A percentile compares a stretch with the other conserved stretches of the same genome.
These are phyloP conservation scores for Neopelma chrysocephalum DNA, from an alignment of 2,797 vertebrate species.

Conservation along the genomic window DNA sequence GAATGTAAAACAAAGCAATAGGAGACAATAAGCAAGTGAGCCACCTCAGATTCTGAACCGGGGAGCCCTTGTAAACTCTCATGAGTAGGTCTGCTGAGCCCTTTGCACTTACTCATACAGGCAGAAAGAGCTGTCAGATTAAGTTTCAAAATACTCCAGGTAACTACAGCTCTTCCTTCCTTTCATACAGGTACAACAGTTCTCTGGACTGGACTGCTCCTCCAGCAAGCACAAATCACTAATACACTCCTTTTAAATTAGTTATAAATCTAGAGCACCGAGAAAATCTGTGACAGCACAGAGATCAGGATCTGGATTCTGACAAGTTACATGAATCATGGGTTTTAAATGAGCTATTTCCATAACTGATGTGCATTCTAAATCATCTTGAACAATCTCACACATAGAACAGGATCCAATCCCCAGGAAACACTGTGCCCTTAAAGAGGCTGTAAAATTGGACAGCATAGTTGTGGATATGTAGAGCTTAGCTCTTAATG, in stretches of 20 bases:
- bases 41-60: neutral
- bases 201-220: neutral
- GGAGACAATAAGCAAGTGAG: neutral
- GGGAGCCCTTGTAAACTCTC: neutral
- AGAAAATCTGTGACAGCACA: neutral
- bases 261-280: neutral
- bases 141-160: neutral
- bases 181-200: neutral
- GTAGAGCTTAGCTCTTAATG: neutral
- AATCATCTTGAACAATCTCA: neutral
- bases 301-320: neutral
- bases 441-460: neutral
- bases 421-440: neutral
- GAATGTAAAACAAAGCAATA: neutral
- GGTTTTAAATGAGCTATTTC: constrained; percentile 17
- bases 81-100: neutral
- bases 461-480: neutral
- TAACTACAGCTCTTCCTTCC: neutral
- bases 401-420: neutral
- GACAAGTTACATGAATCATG: neutral
- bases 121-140: neutral
- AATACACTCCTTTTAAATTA: neutral
- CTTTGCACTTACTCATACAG: neutral
- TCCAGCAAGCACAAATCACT: neutral
- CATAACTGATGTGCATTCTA: neutral